A percentile compares a stretch with the other conserved stretches of the same genome.
Conservation (phyloP, 2,113 vertebrate species). For the Cavia porcellus region DNA sequence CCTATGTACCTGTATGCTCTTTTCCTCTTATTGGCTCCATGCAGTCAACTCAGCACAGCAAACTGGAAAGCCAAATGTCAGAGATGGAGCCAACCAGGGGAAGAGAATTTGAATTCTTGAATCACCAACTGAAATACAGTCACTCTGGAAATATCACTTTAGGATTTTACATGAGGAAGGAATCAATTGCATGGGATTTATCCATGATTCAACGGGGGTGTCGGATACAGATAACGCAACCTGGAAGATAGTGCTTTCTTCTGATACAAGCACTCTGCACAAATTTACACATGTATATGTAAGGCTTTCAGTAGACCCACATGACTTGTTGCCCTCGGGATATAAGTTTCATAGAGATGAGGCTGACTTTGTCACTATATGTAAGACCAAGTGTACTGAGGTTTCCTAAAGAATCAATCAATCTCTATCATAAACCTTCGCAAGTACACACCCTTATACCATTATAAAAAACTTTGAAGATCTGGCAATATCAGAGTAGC, state of each 20-base stretch:
- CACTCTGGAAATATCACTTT: background rate
- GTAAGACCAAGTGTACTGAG: too few species aligned
- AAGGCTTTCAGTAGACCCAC: background rate
- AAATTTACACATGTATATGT: background rate
- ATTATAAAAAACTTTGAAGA: background rate
- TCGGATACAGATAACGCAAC: background rate
- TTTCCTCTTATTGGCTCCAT: background rate
- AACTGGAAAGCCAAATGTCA: accelerated
- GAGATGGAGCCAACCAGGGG: background rate
- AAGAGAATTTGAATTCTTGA: background rate
- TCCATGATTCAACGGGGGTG: background rate
- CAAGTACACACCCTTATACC: accelerated
- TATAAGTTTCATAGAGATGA: background rate
- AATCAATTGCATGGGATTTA: background rate
- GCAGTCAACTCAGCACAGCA: background rate
- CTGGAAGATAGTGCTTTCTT: background rate
- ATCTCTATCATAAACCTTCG: background rate
- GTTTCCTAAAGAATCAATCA: background rate
- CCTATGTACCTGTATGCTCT: background rate
- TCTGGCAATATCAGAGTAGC: background rate
- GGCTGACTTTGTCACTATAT: background rate
- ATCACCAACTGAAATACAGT: background rate
- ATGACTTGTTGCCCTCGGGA: background rate
- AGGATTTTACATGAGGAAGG: background rate
- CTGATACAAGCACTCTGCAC: background rate